phyloP scores from a whole-genome alignment of 2,797 vertebrate genomes.

The Pangasius larnaudii region DNA sequence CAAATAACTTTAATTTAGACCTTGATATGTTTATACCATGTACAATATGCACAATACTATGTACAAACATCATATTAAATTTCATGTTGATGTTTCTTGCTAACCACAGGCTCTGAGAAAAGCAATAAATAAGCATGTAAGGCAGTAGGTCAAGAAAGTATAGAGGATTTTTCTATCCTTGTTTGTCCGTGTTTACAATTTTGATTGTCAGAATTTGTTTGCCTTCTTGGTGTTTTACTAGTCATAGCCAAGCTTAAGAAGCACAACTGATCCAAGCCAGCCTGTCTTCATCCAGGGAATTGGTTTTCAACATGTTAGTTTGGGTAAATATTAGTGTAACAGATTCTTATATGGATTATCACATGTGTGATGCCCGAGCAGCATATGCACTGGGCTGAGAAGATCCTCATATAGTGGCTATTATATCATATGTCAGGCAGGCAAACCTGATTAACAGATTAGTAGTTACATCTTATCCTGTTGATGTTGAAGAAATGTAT shows the following conservation, averaged over 20 bases:
- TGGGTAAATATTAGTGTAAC: background rate
- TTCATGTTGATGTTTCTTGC: background rate
- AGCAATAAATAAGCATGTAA: background rate
- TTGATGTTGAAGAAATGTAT: background rate
- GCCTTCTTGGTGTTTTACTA: background rate
- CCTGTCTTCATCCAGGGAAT: constrained; percentile 3
- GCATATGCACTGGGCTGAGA: background rate
- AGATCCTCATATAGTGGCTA: background rate
- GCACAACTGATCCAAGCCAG: background rate
- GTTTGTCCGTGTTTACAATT: background rate
- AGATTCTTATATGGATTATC: constrained; percentile 5
- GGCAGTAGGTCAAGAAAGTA: background rate
- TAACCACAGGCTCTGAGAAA: background rate
- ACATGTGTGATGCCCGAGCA: background rate
- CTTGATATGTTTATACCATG: background rate
- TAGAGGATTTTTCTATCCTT: background rate
- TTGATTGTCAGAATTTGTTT: background rate
- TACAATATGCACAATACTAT: no score
- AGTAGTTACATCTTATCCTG: background rate
- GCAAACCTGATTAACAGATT: background rate
- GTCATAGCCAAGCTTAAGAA: background rate
- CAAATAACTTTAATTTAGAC: background rate
- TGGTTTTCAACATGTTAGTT: background rate
- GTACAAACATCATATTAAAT: background rate
- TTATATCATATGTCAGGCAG: background rate